A percentile compares a stretch with the other conserved stretches of the same genome.
Conservation (phyloP, 2,888 invertebrate genomes). For the Microplitis deprimator region DNA sequence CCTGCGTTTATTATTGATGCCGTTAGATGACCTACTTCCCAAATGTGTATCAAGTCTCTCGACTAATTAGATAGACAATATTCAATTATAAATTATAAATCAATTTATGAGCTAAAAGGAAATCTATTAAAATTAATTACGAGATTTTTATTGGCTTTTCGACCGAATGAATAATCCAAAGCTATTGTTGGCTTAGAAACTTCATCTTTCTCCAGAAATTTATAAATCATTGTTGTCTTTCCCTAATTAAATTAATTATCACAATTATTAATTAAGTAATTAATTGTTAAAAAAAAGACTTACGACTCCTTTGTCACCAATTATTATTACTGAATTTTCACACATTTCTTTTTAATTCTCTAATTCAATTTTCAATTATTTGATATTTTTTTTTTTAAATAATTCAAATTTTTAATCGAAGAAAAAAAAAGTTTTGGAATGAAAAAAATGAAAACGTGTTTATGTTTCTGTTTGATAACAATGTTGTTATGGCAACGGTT, state of each 20-base stretch:
- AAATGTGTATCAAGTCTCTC: constrained; percentile 82
- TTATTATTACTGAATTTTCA: constrained; percentile 76
- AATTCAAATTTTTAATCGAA: no score
- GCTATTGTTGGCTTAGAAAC: constrained; percentile 84
- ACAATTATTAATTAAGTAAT: not conserved
- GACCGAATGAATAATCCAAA: constrained; percentile 88
- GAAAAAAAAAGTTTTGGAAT: no score
- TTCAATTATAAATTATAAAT: not conserved
- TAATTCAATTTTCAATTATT: no score
- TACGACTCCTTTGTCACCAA: constrained; percentile 80
- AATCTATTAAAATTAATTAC: constrained; percentile 56
- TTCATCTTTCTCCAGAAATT: constrained; percentile 86
- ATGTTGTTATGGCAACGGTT: no score
- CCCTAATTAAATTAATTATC: constrained; percentile 74
- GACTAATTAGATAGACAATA: constrained; percentile 66
- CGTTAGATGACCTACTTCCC: constrained; percentile 84
- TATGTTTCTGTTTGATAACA: no score
- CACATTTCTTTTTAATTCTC: constrained; percentile 60
- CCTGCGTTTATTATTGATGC: constrained; percentile 68
- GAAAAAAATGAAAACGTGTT: no score
- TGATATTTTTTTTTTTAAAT: no score
- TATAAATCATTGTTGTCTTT: constrained; percentile 84
- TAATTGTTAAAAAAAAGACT: constrained; percentile 60
- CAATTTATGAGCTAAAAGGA: not conserved
- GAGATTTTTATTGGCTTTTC: constrained; percentile 78